phyloP scores from a whole-genome alignment of 2,888 invertebrate species.

The Rugalucina vietnamica region DNA sequence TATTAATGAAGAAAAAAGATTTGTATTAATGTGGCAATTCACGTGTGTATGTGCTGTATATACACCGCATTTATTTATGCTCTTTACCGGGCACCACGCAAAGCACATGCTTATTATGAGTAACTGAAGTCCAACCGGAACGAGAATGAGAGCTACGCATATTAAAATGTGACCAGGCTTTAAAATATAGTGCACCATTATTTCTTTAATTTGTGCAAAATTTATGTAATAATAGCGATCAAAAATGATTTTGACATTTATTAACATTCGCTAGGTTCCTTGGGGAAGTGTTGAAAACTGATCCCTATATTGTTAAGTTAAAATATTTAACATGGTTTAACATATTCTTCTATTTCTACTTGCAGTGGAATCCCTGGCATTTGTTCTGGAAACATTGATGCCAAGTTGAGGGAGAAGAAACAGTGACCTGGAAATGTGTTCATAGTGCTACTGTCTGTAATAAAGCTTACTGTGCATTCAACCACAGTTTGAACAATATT shows the following conservation, averaged over 20 bases:
- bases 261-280: neutral
- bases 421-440: neutral
- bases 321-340: neutral
- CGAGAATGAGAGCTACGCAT: too few relatives aligned
- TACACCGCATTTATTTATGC: too few relatives aligned
- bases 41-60: too few relatives aligned
- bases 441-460: too few relatives aligned
- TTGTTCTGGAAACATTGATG: slow-evolving; percentile 81
- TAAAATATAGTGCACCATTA: neutral
- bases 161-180: too few relatives aligned
- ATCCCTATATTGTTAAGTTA: neutral
- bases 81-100: too few relatives aligned
- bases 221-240: neutral
- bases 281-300: neutral
- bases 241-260: neutral
- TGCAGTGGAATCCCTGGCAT: slow-evolving; percentile 81
- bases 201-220: neutral
- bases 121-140: too few relatives aligned
- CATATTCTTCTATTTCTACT: slow-evolving; percentile 34
- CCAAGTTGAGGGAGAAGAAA: slow-evolving; percentile 26
- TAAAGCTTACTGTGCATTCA: too few relatives aligned
- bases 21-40: too few relatives aligned
- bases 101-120: too few relatives aligned
- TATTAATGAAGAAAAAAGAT: too few relatives aligned
- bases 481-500: too few relatives aligned